These are phyloP conservation scores for Oligia latruncula DNA, from an alignment of 2,888 invertebrate genomes.

Conservation along the genomic window DNA sequence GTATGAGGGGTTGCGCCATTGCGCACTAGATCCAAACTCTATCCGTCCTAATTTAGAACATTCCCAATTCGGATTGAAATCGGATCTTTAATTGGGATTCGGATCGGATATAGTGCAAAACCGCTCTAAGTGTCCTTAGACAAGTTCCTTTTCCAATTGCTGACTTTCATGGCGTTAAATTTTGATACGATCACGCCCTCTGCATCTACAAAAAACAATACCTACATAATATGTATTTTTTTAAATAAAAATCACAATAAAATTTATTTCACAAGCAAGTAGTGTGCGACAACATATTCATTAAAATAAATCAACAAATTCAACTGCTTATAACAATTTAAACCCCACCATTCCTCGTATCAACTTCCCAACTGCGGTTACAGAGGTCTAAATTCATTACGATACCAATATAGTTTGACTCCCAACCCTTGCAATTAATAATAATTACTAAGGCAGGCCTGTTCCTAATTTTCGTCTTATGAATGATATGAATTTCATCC, in stretches of 20 bases:
- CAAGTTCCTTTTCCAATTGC: neutral
- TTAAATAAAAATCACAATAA: neutral
- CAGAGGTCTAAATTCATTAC: constrained; percentile 55
- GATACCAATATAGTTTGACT: constrained; percentile 74
- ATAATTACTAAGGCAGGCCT: constrained; percentile 40
- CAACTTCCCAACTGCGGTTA: constrained; percentile 41
- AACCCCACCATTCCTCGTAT: constrained; percentile 8
- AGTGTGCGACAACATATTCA: neutral
- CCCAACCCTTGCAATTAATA: constrained; percentile 58
- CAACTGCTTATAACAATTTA: constrained; percentile 14
- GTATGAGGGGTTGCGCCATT: no score
- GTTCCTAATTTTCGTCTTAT: constrained; percentile 53
- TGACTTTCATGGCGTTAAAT: neutral
- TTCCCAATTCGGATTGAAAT: no score
- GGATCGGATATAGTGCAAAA: no score
- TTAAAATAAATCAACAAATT: constrained; percentile 15
- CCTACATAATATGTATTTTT: neutral
- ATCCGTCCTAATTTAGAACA: no score
- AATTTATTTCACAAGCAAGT: neutral
- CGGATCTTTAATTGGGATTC: no score
- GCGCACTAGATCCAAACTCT: no score
- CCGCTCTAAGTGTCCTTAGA: neutral
- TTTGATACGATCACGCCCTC: neutral
- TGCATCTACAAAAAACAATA: neutral
- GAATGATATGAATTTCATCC: constrained; percentile 52